These are phyloP conservation scores for Apotomis betuletana DNA, from an alignment of 2,888 invertebrate species.

Conservation along the genomic window DNA sequence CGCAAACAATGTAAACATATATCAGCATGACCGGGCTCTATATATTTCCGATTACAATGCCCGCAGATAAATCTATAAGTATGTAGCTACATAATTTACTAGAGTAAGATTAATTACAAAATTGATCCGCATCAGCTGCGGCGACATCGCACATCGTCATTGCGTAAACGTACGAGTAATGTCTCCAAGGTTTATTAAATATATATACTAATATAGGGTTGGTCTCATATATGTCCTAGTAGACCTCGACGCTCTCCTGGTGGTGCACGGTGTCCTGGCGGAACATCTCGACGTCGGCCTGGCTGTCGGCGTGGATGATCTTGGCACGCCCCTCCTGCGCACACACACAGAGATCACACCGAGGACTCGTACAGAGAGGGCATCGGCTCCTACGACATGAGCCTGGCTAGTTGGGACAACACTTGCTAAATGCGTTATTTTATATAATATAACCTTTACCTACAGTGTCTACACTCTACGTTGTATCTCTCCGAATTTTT, in stretches of 20 bases:
- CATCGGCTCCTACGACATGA: constrained; percentile 44
- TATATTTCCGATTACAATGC: constrained; percentile 16
- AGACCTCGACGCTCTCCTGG: constrained; percentile 81
- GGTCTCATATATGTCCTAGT: constrained; percentile 53
- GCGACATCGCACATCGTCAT: neutral
- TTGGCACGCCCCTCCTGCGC: constrained; percentile 79
- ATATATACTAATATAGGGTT: neutral
- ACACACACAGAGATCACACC: constrained; percentile 24
- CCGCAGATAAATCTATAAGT: constrained; percentile 3
- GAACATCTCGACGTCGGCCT: constrained; percentile 89
- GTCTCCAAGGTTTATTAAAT: too few relatives aligned
- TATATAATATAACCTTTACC: too few relatives aligned
- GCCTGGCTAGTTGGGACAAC: neutral
- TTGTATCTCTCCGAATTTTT: too few relatives aligned
- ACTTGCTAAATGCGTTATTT: too few relatives aligned
- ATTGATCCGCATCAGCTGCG: neutral
- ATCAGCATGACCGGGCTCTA: constrained; percentile 12
- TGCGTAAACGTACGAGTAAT: neutral
- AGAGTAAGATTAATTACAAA: neutral
- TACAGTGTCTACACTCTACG: too few relatives aligned
- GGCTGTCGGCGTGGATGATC: constrained; percentile 87
- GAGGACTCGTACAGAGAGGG: constrained; percentile 38
- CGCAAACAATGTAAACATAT: constrained; percentile 19
- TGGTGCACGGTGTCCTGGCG: constrained; percentile 86
- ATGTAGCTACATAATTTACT: constrained; percentile 2